Evolutionary conservation across 2,797 vertebrate species (phyloP), one percentile per base, ranked within the genome.

Genomic region (Sebastes baramenuke): DNA sequence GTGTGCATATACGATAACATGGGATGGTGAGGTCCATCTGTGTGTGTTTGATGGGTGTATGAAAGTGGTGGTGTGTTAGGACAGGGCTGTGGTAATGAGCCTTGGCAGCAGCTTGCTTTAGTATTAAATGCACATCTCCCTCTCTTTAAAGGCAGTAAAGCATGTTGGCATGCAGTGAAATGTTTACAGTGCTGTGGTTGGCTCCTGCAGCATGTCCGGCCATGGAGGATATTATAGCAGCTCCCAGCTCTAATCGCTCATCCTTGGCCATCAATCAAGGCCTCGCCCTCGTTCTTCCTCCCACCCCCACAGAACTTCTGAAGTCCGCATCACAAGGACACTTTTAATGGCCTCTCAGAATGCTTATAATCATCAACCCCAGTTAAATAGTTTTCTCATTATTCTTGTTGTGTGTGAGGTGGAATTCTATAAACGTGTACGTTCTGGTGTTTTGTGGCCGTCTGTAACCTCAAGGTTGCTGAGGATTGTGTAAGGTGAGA

Each of bases 221-320:
- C 58, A 11, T 78, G 68, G 59, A 88, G 77, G 78, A 90, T 86
- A 92, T 92, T 91, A 86, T 87, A 81, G 82, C 73, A 79, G 75
- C 83, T 85, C 77, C 60, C 70, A 81, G 75, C 72, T 87, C 86
- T 89, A 86, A 94, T 91, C 87, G 79, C 83, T 93, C 89, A 90
- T 93, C 84, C 81, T 82, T 74, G 82, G 67, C 86, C 84, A 94
- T 95, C 93, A 92, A 87, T 94, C 91, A 85, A 79, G 32, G 32
- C 61, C 59, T 80, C 4, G 25, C 70, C 80, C 74, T 34, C 58
- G 76, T 38, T 59, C 68, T 74, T 81, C 81, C 67, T 70, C 75
- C 66, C 76, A 61, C 76, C 64, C 11, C 52, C 46, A 64, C 74
- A 79, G 70, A 82, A 87, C 34, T 75, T 84, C 79, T 73, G 42